These are phyloP conservation scores for Odontomyia ornata DNA, from an alignment of 2,888 invertebrate genomes.

Conservation along the genomic window DNA sequence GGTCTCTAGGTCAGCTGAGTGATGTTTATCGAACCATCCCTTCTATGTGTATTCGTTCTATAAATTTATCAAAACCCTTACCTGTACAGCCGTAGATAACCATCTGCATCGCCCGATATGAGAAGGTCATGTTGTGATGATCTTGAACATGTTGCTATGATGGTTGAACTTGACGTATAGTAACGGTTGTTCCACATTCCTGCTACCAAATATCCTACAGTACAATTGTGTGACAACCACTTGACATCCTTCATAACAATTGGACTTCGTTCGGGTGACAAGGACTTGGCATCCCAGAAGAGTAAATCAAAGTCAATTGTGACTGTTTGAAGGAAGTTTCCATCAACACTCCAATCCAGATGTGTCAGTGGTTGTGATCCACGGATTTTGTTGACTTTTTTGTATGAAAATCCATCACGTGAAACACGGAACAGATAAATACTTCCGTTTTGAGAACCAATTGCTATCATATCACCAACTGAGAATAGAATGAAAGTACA, in stretches of 20 bases:
- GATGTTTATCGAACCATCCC: too few species aligned
- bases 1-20: too few species aligned
- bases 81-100: constrained; percentile 74
- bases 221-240: constrained; percentile 88
- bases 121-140: constrained; percentile 85
- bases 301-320: constrained; percentile 89
- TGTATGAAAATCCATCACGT: constrained; percentile 88
- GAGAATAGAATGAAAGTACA: constrained; percentile 49
- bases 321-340: constrained; percentile 86
- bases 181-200: constrained; percentile 93
- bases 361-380: constrained; percentile 86
- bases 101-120: constrained; percentile 88
- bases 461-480: constrained; percentile 89
- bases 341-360: constrained; percentile 91
- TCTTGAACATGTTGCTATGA: constrained; percentile 82
- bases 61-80: not conserved
- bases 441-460: constrained; percentile 88
- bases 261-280: constrained; percentile 87
- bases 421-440: constrained; percentile 85
- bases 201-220: constrained; percentile 86
- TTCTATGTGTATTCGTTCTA: too few species aligned
- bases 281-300: constrained; percentile 90
- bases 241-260: constrained; percentile 90
- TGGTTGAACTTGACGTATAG: constrained; percentile 84
- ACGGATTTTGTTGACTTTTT: constrained; percentile 87